A percentile compares a stretch with the other conserved stretches of the same genome.
phyloP scores from a whole-genome alignment of 2,888 invertebrate genomes.

The Agonopterix heracliana region DNA sequence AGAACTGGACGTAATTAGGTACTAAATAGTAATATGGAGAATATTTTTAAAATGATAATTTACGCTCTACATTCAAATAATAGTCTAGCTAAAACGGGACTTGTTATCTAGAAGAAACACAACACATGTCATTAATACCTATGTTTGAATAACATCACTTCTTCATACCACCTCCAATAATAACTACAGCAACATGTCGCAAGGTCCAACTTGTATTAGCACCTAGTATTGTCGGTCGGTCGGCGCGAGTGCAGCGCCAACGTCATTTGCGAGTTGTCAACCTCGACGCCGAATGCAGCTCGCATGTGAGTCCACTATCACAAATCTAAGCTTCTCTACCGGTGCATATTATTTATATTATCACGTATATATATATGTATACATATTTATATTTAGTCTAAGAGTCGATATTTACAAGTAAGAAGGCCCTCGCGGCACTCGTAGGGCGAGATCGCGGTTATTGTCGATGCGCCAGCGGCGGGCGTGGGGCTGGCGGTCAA shows the following conservation, averaged over 20 bases:
- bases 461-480: slow-evolving; percentile 73
- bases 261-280: slow-evolving; percentile 58
- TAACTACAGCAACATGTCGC: slow-evolving; percentile 64
- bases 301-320: slow-evolving; percentile 62
- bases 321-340: slow-evolving; percentile 72
- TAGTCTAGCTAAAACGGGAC: slow-evolving; percentile 53
- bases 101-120: slow-evolving; percentile 59
- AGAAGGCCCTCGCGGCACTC: slow-evolving; percentile 51
- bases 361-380: slow-evolving; percentile 68
- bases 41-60: slow-evolving; percentile 61
- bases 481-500: slow-evolving; percentile 75
- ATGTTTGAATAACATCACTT: slow-evolving; percentile 62
- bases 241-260: slow-evolving; percentile 45
- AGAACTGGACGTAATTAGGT: slow-evolving; percentile 66
- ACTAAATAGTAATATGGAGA: slow-evolving; percentile 50
- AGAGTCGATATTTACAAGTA: slow-evolving; percentile 60
- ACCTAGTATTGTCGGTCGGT: slow-evolving; percentile 75
- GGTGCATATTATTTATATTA: slow-evolving; percentile 67
- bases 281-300: slow-evolving; percentile 35
- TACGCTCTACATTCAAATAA: slow-evolving; percentile 57
- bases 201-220: slow-evolving; percentile 71
- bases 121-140: slow-evolving; percentile 62
- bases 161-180: slow-evolving; percentile 56
- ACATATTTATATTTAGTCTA: slow-evolving; percentile 62
- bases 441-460: slow-evolving; percentile 56